Base-by-base conservation (phyloP, 2,888 invertebrate species). In the Tanytarsus gracilentus region DNA sequence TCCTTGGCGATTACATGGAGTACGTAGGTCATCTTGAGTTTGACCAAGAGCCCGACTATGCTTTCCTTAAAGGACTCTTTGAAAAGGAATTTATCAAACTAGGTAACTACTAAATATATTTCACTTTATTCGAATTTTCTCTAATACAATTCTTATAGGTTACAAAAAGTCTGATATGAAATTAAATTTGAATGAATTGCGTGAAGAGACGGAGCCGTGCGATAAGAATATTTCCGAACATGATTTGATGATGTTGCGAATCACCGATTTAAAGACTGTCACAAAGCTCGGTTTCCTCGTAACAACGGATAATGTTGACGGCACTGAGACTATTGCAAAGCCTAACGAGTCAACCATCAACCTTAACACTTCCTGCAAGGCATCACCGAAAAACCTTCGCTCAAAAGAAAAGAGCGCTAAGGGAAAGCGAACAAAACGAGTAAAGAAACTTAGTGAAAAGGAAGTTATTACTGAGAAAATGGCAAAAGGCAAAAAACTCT, bases 41-140 rank as follows among this genome's bases (percentile, higher is more conserved):
- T 69, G 82, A 82, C 55, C 83, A 86, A 63, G 77, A 80, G 66
- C 92, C 91, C 1, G 82, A 89, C 69, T 92, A 91, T 70, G 78
- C 81, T 18, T 81, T 80, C 64, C 85, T 85, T 67, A 80, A 82
- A 65, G 79, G 76, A 64, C 71, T 90, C 30, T 84, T 92, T 66
- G 77, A 75, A 64, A 79, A 78, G 62, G 86, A 85, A 64, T 74
- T 88, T 36, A 71, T 77, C 44, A 78, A 79, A 61, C 78, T 78
- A 64, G n/a, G n/a, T n/a, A n/a, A n/a, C n/a, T n/a, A 81, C 11
- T 7, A 30, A 9, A 30, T 9, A 9, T 30, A 9, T 30, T 30
- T 30, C 11, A 30, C 11, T 30, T 30, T 30, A 9, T 30, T 9
- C 8, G 11, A 30, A 9, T 30, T 30, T 30, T 30, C 11, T 30